phyloP scores from a whole-genome alignment of 2,113 vertebrate genomes.

The Motacilla tschutschensis region DNA sequence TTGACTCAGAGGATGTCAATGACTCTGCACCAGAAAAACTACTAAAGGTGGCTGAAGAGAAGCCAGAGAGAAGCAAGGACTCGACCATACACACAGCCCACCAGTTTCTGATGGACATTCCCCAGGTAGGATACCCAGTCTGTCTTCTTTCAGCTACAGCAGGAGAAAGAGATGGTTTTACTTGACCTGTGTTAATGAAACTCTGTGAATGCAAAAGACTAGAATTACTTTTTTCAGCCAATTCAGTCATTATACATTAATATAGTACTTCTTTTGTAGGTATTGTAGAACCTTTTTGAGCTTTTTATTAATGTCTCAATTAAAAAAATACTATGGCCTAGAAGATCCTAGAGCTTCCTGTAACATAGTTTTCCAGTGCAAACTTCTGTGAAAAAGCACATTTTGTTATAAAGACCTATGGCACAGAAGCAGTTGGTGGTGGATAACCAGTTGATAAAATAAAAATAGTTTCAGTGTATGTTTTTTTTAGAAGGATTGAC shows the following conservation, averaged over 20 bases:
- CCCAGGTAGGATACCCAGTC: conserved; percentile 53
- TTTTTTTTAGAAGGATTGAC: neutral
- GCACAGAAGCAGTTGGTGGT: neutral
- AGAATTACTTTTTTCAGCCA: neutral
- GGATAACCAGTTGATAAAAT: neutral
- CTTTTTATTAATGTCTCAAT: neutral
- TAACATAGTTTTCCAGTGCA: neutral
- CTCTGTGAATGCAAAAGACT: neutral
- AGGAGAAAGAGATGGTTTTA: neutral
- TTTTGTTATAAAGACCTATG: neutral
- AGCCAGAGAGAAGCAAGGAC: conserved; percentile 76
- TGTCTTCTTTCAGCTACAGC: neutral
- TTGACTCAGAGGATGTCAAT: conserved; percentile 54
- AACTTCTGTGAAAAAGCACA: neutral
- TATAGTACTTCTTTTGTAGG: neutral
- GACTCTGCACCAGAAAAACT: conserved; percentile 48
- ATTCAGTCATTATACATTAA: neutral
- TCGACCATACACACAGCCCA: conserved; percentile 88
- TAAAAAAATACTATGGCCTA: neutral
- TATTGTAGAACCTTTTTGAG: neutral
- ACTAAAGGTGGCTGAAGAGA: conserved; percentile 49
- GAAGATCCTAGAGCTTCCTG: neutral
- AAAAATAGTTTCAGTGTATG: neutral
- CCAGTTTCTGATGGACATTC: conserved; percentile 75
- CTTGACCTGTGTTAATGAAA: neutral